Conservation (phyloP, 2,888 invertebrate species). For the Leucozona laternaria region DNA sequence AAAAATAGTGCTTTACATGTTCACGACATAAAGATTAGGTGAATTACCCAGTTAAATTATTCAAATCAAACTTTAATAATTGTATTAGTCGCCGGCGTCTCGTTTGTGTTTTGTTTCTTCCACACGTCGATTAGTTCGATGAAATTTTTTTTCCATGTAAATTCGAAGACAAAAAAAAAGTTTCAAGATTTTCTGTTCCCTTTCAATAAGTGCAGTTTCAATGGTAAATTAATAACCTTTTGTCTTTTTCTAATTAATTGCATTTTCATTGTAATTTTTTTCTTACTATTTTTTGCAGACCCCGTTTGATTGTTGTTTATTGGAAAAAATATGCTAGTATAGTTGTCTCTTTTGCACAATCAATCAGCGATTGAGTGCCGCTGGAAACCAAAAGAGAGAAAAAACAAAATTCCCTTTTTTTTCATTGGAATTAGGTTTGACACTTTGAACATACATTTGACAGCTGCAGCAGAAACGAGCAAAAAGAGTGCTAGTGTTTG, state of each 20-base stretch:
- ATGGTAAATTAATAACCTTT: conserved; percentile 52
- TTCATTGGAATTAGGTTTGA: conserved; percentile 58
- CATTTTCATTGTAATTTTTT: conserved; percentile 58
- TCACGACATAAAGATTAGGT: background rate
- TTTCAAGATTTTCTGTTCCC: conserved; percentile 6
- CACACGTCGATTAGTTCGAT: conserved; percentile 34
- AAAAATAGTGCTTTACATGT: background rate
- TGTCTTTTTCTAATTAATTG: conserved; percentile 45
- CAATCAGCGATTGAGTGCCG: conserved; percentile 42
- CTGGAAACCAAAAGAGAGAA: conserved; percentile 43
- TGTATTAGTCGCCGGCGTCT: conserved; percentile 69
- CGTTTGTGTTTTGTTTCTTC: conserved; percentile 62
- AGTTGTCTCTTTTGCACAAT: conserved; percentile 69
- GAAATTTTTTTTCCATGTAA: conserved; percentile 44
- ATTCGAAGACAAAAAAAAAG: conserved; percentile 24
- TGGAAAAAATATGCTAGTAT: conserved; percentile 60
- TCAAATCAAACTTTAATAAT: conserved; percentile 21
- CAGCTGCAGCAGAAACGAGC: conserved; percentile 47
- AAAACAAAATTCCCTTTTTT: conserved; percentile 30
- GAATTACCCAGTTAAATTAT: background rate
- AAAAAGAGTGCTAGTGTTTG: conserved; percentile 26
- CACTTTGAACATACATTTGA: conserved; percentile 54
- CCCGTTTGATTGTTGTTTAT: conserved; percentile 46
- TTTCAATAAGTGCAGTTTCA: conserved; percentile 25
- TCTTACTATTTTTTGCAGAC: conserved; percentile 56